Percentiles rank a stretch among this genome's conserved stretches.
Evolutionary conservation across 2,797 vertebrate species (phyloP).

Genomic region (Leptatherina wallacei): DNA sequence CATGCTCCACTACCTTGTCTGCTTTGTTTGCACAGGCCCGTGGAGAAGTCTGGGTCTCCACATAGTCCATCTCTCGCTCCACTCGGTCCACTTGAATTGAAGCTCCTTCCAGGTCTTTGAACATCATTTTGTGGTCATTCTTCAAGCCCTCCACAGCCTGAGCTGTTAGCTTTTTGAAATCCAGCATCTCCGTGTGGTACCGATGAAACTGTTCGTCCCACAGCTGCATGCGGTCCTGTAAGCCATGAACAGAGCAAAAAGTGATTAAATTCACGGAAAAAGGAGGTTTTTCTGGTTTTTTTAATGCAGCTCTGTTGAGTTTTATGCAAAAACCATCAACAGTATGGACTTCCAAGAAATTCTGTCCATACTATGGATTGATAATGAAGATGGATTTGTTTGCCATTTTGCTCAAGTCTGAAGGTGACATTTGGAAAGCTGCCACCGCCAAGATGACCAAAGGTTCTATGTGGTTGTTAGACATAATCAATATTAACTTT

Average conservation of each 20-base stretch:
- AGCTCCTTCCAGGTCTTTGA: slow-evolving; percentile 83
- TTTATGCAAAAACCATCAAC: no score
- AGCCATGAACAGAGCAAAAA: slow-evolving; percentile 15
- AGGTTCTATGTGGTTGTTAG: no score
- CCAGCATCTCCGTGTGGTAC: slow-evolving; percentile 88
- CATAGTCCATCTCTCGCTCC: slow-evolving; percentile 91
- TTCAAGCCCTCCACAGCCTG: slow-evolving; percentile 85
- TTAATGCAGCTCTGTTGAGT: no score
- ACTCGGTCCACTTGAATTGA: slow-evolving; percentile 84
- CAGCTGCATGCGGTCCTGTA: slow-evolving; percentile 90
- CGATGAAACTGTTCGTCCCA: slow-evolving; percentile 93
- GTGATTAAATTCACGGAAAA: neutral
- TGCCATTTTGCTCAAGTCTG: no score
- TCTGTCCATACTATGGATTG: no score
- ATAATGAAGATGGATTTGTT: no score
- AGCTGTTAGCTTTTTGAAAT: slow-evolving; percentile 91
- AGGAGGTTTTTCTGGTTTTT: neutral
- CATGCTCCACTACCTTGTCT: slow-evolving; percentile 84
- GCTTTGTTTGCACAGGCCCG: slow-evolving; percentile 88
- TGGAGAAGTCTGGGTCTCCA: slow-evolving; percentile 89
- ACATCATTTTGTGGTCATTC: slow-evolving; percentile 84
- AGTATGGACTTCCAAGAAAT: no score
- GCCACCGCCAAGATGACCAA: no score
- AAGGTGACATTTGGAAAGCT: no score
- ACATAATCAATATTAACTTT: no score